phyloP scores from a whole-genome alignment of 2,113 vertebrate genomes.

The Hippotragus niger region DNA sequence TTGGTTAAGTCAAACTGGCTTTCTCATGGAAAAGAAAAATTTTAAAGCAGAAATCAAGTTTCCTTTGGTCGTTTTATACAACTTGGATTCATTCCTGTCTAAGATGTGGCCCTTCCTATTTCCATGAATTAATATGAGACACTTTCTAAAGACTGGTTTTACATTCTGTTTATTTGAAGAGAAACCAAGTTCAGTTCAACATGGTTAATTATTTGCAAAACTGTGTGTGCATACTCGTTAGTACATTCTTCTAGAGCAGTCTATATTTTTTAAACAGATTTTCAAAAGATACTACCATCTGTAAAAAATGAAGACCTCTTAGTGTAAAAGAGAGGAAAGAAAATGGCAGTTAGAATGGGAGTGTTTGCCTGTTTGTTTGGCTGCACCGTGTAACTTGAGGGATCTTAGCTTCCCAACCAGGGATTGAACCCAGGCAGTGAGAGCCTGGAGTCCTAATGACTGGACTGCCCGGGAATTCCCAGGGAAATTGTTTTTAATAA shows the following conservation, averaged over 20 bases:
- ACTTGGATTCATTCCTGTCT: not conserved
- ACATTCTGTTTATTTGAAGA: not conserved
- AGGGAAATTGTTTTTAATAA: not conserved
- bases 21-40: not conserved
- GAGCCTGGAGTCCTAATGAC: not conserved
- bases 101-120: not conserved
- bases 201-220: not conserved
- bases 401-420: not conserved
- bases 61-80: not conserved
- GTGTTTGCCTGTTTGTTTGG: not conserved
- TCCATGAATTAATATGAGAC: not conserved
- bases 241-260: not conserved
- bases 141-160: not conserved
- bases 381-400: not conserved
- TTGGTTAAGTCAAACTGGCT: not conserved
- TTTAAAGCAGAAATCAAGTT: not conserved
- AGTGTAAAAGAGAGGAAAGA: not conserved
- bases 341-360: not conserved
- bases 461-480: not conserved
- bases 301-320: not conserved
- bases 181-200: not conserved
- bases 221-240: too few species aligned
- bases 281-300: not conserved
- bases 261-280: not conserved
- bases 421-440: not conserved